Evolutionary conservation across 2,888 invertebrate genomes (phyloP), one percentile per base, ranked within the genome.

Genomic region (Laspeyria flexula): DNA sequence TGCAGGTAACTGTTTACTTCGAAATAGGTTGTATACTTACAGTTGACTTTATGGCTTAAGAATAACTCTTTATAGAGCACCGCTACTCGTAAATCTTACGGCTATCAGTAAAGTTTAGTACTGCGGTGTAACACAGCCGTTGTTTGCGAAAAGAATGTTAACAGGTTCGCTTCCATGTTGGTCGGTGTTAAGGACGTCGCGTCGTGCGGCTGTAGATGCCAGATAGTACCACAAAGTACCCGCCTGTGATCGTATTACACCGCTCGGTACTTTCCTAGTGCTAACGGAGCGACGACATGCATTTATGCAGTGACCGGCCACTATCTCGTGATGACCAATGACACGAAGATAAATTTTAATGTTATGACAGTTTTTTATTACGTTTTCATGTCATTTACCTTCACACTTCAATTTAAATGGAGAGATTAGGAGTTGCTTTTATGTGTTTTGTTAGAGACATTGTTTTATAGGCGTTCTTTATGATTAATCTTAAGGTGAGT

Each of bases 111-210:
- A n/a, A n/a, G n/a, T n/a, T n/a, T n/a, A n/a, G n/a, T n/a, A n/a
- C n/a, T 78, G 74, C 77, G 71, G 76, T 80, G 75, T 43, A 48
- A 9, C 27, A 71, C 65, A 25, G 25, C 70, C 57, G 72, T 79
- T 77, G 77, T 78, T 86, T 73, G 85, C 85, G 70, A 88, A 86
- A 86, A 85, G 78, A 85, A 84, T 81, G 75, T 76, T 88, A 89
- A 90, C 88, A 88, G 89, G 62, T 75, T 61, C 65, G 52, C 58
- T 77, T 75, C 83, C 75, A 83, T 81, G 77, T 81, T 76, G 67
- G 79, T 70, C 69, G 64, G 50, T 62, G 67, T 73, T 67, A 71
- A 68, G 64, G 57, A 48, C 45, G 63, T 73, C 40, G 30, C 30
- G 61, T 7, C 30, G 30, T 29, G 27, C 53, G 50, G 55, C 55